phyloP scores from a whole-genome alignment of 2,797 vertebrate genomes.

The Macrochelys suwanniensis region DNA sequence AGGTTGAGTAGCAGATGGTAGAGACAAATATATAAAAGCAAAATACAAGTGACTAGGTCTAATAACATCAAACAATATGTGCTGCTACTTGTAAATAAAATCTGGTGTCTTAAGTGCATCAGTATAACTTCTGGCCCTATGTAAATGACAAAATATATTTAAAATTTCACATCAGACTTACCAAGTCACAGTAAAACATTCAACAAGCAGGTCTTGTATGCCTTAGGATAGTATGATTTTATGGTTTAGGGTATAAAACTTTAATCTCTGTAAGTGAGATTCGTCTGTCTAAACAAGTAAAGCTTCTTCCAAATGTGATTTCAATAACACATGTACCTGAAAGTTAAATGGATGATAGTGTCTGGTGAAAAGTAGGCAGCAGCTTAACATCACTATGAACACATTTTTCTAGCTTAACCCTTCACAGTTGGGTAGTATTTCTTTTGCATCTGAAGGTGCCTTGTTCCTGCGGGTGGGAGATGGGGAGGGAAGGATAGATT shows the following conservation, averaged over 20 bases:
- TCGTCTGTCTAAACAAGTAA: neutral
- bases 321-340: neutral
- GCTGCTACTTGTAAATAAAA: neutral
- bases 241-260: conserved; percentile 21
- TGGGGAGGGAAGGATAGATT: neutral
- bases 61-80: neutral
- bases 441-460: conserved; percentile 66
- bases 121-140: neutral
- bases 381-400: neutral
- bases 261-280: conserved; percentile 1
- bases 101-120: neutral
- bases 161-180: neutral
- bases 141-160: neutral
- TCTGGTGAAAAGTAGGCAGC: conserved; percentile 29
- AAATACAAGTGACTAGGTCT: neutral
- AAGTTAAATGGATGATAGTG: neutral
- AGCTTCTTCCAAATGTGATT: neutral
- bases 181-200: neutral
- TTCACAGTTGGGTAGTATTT: conserved; percentile 5
- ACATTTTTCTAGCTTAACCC: neutral
- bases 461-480: neutral
- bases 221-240: neutral
- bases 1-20: neutral
- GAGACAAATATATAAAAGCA: conserved; percentile 10
- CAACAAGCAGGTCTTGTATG: neutral